Base-by-base conservation (phyloP, 2,113 vertebrate species). In the Seriola rivoliana region DNA sequence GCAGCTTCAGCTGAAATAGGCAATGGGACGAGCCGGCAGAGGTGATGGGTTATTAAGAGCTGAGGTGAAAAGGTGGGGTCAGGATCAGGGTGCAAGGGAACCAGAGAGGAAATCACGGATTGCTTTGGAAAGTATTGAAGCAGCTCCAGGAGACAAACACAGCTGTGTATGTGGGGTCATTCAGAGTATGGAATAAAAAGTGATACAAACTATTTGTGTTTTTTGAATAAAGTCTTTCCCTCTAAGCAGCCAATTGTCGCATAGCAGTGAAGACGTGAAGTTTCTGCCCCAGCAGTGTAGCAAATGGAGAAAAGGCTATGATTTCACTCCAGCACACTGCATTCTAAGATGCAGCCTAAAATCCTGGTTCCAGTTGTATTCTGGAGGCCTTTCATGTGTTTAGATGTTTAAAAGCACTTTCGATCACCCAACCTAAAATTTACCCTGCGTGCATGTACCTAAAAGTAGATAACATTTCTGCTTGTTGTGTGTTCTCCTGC, bases 1-100 rank as follows among this genome's bases (percentile, higher is more conserved):
- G 21, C 8, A 52, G 65, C 42, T 57, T 48, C 34, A 17, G 64
- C 70, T 62, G 44, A 70, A 71, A 57, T 70, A 44, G 66, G 85
- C 60, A 77, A 63, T 48, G 71, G 65, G 71, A 71, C n/a, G 60
- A 85, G 75, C 75, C 25, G 5, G 32, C 21, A 2, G 69, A 80
- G 70, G 74, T 64, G 69, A 82, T 25, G 52, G 73, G 79, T 79
- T 88, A 82, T 89, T 85, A 80, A 85, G 75, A 78, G 75, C 32
- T 6, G 25, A 75, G 85, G 85, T 89, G 69, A 82, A 73, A 72
- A 85, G 80, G 80, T 42, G 71, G 86, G 82, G 91, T 88, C 86
- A 67, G 68, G 62, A 81, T 82, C 79, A 70, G 34, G 59, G 46
- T 80, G 2, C 80, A 54, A 48, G 80, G 76, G 80, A 81, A 44